Evolutionary conservation across 2,797 vertebrate species (phyloP), one percentile per base, ranked within the genome.

Genomic region (Chaunax sp.): DNA sequence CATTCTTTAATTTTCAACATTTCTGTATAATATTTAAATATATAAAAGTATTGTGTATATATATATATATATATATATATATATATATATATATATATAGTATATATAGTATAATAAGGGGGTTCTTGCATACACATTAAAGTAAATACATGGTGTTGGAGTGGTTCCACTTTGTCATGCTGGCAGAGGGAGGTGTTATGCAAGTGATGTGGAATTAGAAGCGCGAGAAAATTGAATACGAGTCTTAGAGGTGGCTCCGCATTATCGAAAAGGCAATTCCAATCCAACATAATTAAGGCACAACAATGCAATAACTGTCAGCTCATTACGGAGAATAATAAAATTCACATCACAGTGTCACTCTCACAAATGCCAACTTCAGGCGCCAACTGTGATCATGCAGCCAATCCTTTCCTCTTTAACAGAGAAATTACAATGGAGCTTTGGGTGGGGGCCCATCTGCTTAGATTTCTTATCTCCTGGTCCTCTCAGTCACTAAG

Each of bases 241-340:
- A 87, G 76, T 84, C 82, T 85, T 82, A 78, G 89, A 76, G 78
- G 73, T 75, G 76, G 83, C 76, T 80, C 86, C 85, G 89, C 77
- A 78, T 93, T 92, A 87, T 89, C 63, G 72, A 88, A 90, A 89
- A 88, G 79, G 75, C 87, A 81, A 87, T 93, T 92, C 81, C 82
- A 90, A 85, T 91, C 85, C 83, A 91, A 72, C 75, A 72, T 92
- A 91, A 94, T 93, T 93, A 93, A 92, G 89, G 68, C 67, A 84
- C 86, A 91, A 92, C 86, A 92, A 89, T 88, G 74, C 85, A 93
- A 92, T 92, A 91, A 90, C 84, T 90, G 88, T 92, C 89, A 79
- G 75, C 88, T 91, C 86, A 90, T 92, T 92, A 92, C 47, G 28
- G 72, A 45, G 85, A 89, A 90, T 81, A 77, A 92, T 90, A 86